Percentiles rank a stretch among this genome's conserved stretches.
phyloP scores from a whole-genome alignment of 2,113 vertebrate genomes.

The Podiceps cristatus region DNA sequence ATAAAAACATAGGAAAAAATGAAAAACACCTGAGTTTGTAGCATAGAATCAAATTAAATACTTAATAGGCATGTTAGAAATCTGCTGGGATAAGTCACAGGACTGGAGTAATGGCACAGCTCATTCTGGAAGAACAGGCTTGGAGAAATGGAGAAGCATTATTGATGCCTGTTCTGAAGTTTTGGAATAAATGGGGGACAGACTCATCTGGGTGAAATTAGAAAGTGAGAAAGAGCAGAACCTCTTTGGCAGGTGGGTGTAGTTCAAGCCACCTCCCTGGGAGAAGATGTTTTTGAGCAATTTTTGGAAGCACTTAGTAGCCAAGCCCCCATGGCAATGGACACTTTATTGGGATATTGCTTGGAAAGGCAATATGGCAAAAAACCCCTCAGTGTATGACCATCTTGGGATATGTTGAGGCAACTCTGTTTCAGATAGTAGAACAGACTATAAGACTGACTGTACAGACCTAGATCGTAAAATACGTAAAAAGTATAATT shows the following conservation, averaged over 20 bases:
- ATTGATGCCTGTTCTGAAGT: neutral
- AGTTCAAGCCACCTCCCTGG: neutral
- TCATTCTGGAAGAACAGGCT: neutral
- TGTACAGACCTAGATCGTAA: neutral
- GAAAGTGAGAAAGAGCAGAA: neutral
- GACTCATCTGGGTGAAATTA: neutral
- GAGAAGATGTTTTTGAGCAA: neutral
- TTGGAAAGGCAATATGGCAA: neutral
- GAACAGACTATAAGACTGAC: neutral
- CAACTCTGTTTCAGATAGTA: neutral
- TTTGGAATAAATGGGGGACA: neutral
- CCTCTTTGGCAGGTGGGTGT: neutral
- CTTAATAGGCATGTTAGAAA: neutral
- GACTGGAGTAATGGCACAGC: neutral
- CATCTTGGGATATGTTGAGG: neutral
- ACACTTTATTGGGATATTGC: neutral
- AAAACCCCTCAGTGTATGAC: neutral
- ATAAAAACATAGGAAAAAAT: neutral
- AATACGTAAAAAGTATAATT: neutral
- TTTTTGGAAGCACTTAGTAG: neutral
- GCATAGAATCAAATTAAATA: neutral
- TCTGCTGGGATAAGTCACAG: neutral
- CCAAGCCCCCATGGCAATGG: neutral
- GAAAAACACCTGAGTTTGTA: neutral
- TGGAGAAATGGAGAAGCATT: neutral